phyloP scores from a whole-genome alignment of 37 sponge, comb jelly and placozoan species.

The Ephydatia muelleri region DNA sequence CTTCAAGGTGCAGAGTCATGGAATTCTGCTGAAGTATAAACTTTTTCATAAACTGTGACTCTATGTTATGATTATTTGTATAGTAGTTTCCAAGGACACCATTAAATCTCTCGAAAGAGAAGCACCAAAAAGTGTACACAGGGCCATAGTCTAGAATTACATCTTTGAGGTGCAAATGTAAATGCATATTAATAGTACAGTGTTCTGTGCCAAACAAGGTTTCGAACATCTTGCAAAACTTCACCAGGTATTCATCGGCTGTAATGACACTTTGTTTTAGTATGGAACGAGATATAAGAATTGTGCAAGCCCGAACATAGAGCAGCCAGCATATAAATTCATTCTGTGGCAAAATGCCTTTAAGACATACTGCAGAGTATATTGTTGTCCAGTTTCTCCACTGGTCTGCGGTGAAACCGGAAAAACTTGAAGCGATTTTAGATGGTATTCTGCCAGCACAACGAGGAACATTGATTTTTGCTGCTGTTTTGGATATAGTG shows the following conservation, averaged over 20 bases:
- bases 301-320: not conserved
- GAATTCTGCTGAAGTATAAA: slow-evolving; percentile 6
- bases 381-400: slow-evolving; percentile 39
- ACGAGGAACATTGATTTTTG: no score
- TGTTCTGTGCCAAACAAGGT: not conserved
- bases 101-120: slow-evolving; percentile 48
- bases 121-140: slow-evolving; percentile 38
- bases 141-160: slow-evolving; percentile 49
- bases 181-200: slow-evolving; percentile 32
- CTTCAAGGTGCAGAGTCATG: no score
- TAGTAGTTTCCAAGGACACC: slow-evolving; percentile 31
- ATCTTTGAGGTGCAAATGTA: slow-evolving; percentile 35
- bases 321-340: slow-evolving; percentile 6
- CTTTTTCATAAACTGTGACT: slow-evolving; percentile 1
- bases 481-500: no score
- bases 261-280: not conserved
- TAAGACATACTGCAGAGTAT: not conserved
- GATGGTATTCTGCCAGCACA: not conserved
- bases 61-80: slow-evolving; percentile 6
- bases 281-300: not conserved
- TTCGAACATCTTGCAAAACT: slow-evolving; percentile 21
- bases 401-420: slow-evolving; percentile 51
- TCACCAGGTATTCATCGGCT: slow-evolving; percentile 13
- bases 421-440: not conserved
- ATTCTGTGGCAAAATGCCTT: slow-evolving; percentile 6